phyloP scores from a whole-genome alignment of 1,140 invertebrate genomes.

The Drosophila orena region DNA sequence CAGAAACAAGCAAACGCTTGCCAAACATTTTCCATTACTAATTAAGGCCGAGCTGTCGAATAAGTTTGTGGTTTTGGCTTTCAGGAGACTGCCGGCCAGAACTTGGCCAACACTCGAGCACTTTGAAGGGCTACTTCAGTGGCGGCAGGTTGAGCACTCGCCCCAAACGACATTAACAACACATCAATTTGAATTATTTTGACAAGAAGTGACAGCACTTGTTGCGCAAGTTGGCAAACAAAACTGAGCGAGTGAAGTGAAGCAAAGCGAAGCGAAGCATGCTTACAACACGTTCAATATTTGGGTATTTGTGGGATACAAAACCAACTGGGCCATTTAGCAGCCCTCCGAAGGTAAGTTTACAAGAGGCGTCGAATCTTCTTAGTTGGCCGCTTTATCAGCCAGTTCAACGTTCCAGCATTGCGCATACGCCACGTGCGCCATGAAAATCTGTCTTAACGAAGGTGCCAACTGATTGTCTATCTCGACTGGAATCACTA shows the following conservation, averaged over 20 bases:
- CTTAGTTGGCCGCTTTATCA: constrained; percentile 7
- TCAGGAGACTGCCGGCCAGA: constrained; percentile 9
- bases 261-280: neutral
- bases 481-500: constrained; percentile 10
- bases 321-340: constrained; percentile 3
- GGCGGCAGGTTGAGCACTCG: constrained; percentile 30
- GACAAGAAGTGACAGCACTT: constrained; percentile 70
- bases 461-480: constrained; percentile 52
- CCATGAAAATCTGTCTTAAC: constrained; percentile 17
- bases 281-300: constrained; percentile 42
- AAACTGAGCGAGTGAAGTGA: neutral
- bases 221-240: constrained; percentile 41
- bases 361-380: constrained; percentile 12
- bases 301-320: neutral
- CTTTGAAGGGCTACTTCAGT: constrained; percentile 48
- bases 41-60: constrained; percentile 21
- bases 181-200: constrained; percentile 77
- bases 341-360: constrained; percentile 12
- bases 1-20: neutral
- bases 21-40: constrained; percentile 14
- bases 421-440: constrained; percentile 40
- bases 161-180: constrained; percentile 62
- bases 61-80: constrained; percentile 32
- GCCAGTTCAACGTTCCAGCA: constrained; percentile 6
- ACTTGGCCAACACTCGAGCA: constrained; percentile 36